A percentile compares a stretch with the other conserved stretches of the same genome.
Evolutionary conservation across 2,888 invertebrate species (phyloP).

Genomic region (Perithous albicinctus): DNA sequence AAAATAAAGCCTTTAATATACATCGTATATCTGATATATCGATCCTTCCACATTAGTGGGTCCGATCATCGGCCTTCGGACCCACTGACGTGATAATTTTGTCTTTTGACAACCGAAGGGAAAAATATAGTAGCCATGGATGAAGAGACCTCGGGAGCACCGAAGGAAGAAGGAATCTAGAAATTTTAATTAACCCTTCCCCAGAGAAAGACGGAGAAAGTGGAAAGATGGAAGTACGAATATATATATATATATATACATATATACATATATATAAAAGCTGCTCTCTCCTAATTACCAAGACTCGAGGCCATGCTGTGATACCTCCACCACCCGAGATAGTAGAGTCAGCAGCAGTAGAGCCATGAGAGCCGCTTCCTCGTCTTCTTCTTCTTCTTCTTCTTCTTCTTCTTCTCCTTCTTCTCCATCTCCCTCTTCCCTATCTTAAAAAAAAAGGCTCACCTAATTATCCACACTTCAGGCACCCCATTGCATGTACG

Average conservation of each 20-base stretch:
- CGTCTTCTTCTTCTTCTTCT: conserved; percentile 50
- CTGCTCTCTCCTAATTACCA: conserved; percentile 65
- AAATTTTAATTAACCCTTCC: conserved; percentile 65
- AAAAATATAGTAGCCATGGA: neutral
- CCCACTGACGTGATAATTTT: conserved; percentile 7
- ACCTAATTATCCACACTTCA: conserved; percentile 63
- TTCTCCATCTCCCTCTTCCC: neutral
- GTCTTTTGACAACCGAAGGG: neutral
- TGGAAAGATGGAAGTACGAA: conserved; percentile 2
- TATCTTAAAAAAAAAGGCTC: conserved; percentile 56
- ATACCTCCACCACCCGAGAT: conserved; percentile 4
- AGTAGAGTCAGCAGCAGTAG: conserved; percentile 25
- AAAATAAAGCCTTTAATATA: no score
- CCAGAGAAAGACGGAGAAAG: conserved; percentile 33
- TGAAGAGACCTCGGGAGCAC: neutral
- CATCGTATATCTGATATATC: no score
- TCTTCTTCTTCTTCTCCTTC: neutral
- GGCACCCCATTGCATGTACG: conserved; percentile 20
- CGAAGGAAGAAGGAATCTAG: conserved; percentile 31
- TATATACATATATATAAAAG: conserved; percentile 12
- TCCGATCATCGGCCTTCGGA: no score
- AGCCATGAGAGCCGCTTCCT: conserved; percentile 36
- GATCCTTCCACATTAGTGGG: neutral
- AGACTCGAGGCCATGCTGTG: conserved; percentile 44
- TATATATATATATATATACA: neutral